Conservation (phyloP, 2,797 vertebrate genomes). For the Mareca penelope region DNA sequence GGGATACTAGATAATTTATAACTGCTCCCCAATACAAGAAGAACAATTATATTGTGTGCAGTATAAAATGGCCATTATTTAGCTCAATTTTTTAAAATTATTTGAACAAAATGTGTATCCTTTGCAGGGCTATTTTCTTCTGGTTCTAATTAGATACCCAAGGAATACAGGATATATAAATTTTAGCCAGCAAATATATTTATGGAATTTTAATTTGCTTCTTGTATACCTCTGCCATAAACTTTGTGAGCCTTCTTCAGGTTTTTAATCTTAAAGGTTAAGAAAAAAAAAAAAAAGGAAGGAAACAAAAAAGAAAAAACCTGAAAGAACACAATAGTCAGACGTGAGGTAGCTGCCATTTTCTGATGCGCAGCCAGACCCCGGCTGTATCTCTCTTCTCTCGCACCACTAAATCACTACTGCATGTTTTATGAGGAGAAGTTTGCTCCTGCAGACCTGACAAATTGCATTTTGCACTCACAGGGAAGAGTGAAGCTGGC, state of each 20-base stretch:
- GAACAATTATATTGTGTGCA: constrained; percentile 75
- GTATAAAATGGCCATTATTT: constrained; percentile 77
- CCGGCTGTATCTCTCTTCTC: neutral
- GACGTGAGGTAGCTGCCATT: constrained; percentile 8
- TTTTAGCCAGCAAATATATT: constrained; percentile 72
- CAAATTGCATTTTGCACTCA: neutral
- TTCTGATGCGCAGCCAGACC: neutral
- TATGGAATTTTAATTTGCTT: constrained; percentile 75
- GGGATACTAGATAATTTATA: constrained; percentile 75
- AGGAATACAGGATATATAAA: constrained; percentile 73
- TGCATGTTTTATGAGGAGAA: neutral
- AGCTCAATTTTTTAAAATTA: constrained; percentile 73
- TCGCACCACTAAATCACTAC: neutral
- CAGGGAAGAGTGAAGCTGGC: accelerated
- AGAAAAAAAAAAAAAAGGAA: neutral
- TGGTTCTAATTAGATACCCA: constrained; percentile 73
- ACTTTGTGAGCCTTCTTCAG: constrained; percentile 41
- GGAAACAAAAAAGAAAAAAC: neutral
- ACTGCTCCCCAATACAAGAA: constrained; percentile 68
- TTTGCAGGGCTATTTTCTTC: constrained; percentile 69
- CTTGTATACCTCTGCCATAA: constrained; percentile 57
- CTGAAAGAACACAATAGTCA: neutral
- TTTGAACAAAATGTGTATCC: constrained; percentile 70
- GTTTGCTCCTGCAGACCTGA: constrained; percentile 17
- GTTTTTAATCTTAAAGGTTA: constrained; percentile 61